These are phyloP conservation scores for Amphiprion clarkii DNA, from an alignment of 2,797 vertebrate genomes.

Conservation along the genomic window DNA sequence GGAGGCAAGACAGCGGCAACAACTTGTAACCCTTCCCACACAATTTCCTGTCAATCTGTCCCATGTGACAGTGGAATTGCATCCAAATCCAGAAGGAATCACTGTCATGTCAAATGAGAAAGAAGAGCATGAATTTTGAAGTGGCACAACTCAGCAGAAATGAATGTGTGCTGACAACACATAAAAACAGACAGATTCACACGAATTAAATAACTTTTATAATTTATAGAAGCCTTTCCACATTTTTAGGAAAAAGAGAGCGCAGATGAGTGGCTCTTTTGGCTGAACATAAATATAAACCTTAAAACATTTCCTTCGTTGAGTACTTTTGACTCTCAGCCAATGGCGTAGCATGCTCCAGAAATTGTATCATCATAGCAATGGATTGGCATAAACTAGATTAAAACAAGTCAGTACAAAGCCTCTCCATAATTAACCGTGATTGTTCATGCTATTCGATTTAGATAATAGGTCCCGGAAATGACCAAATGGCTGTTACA, in stretches of 20 bases:
- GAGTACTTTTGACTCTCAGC: background rate
- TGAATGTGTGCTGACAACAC: too few relatives aligned
- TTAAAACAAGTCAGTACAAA: slow-evolving; percentile 20
- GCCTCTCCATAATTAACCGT: slow-evolving; percentile 5
- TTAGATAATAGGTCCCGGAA: slow-evolving; percentile 16
- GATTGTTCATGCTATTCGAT: slow-evolving; percentile 32
- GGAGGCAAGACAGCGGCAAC: background rate
- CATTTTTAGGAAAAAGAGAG: background rate
- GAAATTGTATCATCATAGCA: slow-evolving; percentile 11
- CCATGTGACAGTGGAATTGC: background rate
- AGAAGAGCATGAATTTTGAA: too few relatives aligned
- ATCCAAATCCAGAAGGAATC: background rate
- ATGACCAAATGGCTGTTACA: background rate
- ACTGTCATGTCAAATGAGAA: background rate
- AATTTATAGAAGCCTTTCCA: background rate
- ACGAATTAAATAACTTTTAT: background rate
- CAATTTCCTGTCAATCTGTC: background rate
- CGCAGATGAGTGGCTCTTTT: background rate
- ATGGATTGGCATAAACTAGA: background rate
- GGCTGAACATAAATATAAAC: background rate
- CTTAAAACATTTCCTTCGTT: background rate
- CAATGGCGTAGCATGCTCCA: background rate
- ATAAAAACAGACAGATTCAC: too few relatives aligned
- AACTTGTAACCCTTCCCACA: background rate
- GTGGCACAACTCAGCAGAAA: background rate